Percentiles rank a stretch among this genome's conserved stretches.
Conservation (phyloP, 2,113 vertebrate species). For the Embiotoca jacksoni region DNA sequence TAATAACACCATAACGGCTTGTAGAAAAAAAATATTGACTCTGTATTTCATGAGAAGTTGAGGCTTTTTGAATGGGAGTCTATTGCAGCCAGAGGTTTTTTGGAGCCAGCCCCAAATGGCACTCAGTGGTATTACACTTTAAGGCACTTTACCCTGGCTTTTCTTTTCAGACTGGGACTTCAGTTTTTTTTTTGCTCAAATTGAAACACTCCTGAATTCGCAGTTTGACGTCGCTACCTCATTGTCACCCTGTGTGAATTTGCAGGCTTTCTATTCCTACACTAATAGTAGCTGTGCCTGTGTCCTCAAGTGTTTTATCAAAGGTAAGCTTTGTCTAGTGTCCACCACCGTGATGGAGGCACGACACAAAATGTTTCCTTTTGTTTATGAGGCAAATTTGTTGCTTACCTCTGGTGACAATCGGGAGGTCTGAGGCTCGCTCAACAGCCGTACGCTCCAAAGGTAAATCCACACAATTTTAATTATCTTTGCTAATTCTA, state of each 20-base stretch:
- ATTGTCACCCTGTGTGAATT: too few species aligned
- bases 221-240: neutral
- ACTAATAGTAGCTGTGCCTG: neutral
- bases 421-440: neutral
- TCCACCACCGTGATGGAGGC: neutral
- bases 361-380: neutral
- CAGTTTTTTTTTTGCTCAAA: neutral
- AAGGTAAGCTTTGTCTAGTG: neutral
- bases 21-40: too few species aligned
- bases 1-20: too few species aligned
- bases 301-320: neutral
- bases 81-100: too few species aligned
- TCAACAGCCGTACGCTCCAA: neutral
- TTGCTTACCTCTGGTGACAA: constrained; percentile 9
- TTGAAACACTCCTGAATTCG: neutral
- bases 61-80: too few species aligned
- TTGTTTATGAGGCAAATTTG: neutral
- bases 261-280: too few species aligned
- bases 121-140: too few species aligned
- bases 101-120: too few species aligned
- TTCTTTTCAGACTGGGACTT: too few species aligned
- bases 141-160: too few species aligned
- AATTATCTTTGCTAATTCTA: constrained; percentile 1
- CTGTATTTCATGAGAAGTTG: too few species aligned
- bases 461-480: constrained; percentile 6